phyloP scores from a whole-genome alignment of 2,113 vertebrate genomes.

The Prunella himalayana region DNA sequence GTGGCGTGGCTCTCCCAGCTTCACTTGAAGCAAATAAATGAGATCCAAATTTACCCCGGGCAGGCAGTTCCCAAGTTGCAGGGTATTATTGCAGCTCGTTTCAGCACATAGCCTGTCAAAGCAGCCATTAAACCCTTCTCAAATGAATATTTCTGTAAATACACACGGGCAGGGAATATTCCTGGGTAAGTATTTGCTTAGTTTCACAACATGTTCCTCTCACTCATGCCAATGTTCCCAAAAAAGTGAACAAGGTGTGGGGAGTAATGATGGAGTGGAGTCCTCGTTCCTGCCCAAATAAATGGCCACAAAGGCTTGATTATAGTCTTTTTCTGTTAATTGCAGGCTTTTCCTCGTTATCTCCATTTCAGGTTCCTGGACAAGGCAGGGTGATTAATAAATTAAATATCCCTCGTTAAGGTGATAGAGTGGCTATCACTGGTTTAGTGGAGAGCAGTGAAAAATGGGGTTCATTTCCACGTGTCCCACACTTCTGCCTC shows the following conservation, averaged over 20 bases:
- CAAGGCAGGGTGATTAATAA: neutral
- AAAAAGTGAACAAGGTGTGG: constrained; percentile 45
- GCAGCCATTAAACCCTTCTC: constrained; percentile 52
- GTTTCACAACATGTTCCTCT: constrained; percentile 60
- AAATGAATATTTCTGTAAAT: constrained; percentile 55
- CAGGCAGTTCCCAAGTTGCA: neutral
- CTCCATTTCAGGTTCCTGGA: neutral
- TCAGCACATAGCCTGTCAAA: constrained; percentile 44
- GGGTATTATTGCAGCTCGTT: constrained; percentile 19
- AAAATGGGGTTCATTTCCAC: neutral
- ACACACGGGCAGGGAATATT: neutral
- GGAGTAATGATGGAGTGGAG: constrained; percentile 39
- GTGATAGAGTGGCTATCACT: neutral
- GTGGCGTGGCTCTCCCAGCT: neutral
- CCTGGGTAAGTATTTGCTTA: constrained; percentile 53
- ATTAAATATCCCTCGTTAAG: neutral
- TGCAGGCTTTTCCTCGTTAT: neutral
- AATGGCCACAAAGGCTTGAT: neutral
- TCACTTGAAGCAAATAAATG: neutral
- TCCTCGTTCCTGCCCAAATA: neutral
- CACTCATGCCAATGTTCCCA: constrained; percentile 17
- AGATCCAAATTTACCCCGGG: neutral
- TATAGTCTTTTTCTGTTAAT: neutral
- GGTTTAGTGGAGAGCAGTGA: neutral
- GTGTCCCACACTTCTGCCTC: neutral